Conservation (phyloP, 2,797 vertebrate genomes). For the Danio tinwini region DNA sequence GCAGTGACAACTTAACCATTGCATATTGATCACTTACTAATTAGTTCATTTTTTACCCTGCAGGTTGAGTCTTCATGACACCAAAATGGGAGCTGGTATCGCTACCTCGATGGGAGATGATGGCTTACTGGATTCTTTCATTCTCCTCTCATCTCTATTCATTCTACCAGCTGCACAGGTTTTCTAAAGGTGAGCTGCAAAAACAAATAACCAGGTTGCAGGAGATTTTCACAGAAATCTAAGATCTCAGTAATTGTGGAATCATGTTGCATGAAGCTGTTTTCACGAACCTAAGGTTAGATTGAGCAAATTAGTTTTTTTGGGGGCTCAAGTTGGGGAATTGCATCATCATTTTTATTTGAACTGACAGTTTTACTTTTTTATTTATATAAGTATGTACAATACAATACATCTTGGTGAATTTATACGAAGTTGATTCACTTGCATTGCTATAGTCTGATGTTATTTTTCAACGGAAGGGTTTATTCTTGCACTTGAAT, state of each 20-base stretch:
- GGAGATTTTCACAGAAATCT: not conserved
- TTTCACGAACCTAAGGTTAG: not conserved
- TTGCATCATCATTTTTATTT: too few species aligned
- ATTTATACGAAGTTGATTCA: too few species aligned
- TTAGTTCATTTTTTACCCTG: not conserved
- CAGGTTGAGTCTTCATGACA: conserved; percentile 44
- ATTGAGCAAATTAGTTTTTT: too few species aligned
- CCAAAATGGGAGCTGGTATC: conserved; percentile 59
- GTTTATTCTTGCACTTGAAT: too few species aligned
- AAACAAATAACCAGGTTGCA: not conserved
- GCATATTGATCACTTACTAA: not conserved
- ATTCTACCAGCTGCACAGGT: conserved; percentile 79
- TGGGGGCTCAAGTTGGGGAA: too few species aligned
- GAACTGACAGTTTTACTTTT: too few species aligned
- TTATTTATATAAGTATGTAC: too few species aligned
- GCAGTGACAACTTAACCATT: not conserved
- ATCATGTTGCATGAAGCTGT: not conserved
- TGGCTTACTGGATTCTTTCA: conserved; percentile 78
- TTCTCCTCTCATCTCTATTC: conserved; percentile 80
- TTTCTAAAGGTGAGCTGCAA: conserved; percentile 76
- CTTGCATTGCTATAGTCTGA: too few species aligned
- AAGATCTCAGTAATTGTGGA: not conserved
- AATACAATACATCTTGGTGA: too few species aligned
- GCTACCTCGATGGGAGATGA: conserved; percentile 73
- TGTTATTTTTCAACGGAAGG: too few species aligned